Base-by-base conservation (phyloP, 2,797 vertebrate genomes). In the Ataeniobius toweri region DNA sequence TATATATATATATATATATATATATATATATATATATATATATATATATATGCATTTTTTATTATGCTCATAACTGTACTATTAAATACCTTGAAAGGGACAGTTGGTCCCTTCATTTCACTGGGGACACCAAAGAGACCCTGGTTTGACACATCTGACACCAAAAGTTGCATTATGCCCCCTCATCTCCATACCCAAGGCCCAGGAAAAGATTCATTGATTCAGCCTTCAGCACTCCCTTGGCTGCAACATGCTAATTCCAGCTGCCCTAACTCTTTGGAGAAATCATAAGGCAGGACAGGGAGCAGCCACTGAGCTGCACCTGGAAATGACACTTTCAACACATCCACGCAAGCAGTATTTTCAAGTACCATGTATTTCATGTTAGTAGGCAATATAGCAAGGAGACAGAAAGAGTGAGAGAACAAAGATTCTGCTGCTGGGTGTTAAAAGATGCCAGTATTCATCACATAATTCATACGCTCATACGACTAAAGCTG, bases 171-270 rank as follows among this genome's bases (percentile, higher is more conserved):
- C 90, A 92, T 92, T 85, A 91, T 94, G 88, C 82, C 91, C 88
- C 90, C 88, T 93, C 89, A 90, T 91, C 89, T 90, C 88, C 89
- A 89, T 89, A 91, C 81, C 89, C 89, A 87, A 91, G 94, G 92
- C 89, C 93, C 94, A 93, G 51, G 79, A 88, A 92, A 89, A 95
- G 94, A 95, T 95, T 91, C 92, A 96, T 95, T 86, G 94, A 94
- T 94, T 93, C 91, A 92, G 92, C 95, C 94, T 94, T 95, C 93
- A 95, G 81, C 77, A 61, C 82, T 95, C 94, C 94, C 93, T 78
- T 89, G 93, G 90, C 91, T 91, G 83, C 88, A 70, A 84, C 91
- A 91, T 91, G 91, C 82, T 93, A 94, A 94, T 95, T 94, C 88
- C 89, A 93, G 90, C 85, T 84, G 89, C 83, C 81, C 76, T 77